Conservation (phyloP, 2,113 vertebrate genomes). For the Circaetus cinerascens region DNA sequence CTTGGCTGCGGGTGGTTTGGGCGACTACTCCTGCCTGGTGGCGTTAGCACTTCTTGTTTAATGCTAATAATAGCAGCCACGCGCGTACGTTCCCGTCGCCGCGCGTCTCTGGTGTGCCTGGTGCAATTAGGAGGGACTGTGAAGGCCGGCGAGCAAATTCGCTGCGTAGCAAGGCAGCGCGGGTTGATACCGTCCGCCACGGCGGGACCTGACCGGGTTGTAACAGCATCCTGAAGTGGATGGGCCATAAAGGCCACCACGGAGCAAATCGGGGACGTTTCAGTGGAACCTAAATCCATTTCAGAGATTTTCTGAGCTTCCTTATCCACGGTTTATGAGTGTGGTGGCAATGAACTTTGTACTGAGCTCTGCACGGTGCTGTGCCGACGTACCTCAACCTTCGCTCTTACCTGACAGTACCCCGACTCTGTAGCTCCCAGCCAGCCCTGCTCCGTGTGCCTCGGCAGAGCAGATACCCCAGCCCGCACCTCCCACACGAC, state of each 20-base stretch:
- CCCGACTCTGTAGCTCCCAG: neutral
- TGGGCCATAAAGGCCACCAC: accelerated
- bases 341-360: neutral
- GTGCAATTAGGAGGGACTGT: neutral
- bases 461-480: neutral
- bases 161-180: accelerated
- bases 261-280: accelerated
- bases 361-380: neutral
- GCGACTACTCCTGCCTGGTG: neutral
- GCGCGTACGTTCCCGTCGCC: accelerated
- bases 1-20: neutral
- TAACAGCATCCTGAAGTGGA: neutral
- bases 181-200: accelerated
- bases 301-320: neutral
- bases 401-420: neutral
- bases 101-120: accelerated
- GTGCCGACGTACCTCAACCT: neutral
- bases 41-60: neutral
- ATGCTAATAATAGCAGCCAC: neutral
- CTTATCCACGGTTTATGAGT: neutral
- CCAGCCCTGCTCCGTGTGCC: neutral
- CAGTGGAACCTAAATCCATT: neutral
- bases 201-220: neutral
- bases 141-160: neutral
- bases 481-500: accelerated